phyloP scores from a whole-genome alignment of 37 sponge, comb jelly and placozoan genomes.

The Halichondria panicea region DNA sequence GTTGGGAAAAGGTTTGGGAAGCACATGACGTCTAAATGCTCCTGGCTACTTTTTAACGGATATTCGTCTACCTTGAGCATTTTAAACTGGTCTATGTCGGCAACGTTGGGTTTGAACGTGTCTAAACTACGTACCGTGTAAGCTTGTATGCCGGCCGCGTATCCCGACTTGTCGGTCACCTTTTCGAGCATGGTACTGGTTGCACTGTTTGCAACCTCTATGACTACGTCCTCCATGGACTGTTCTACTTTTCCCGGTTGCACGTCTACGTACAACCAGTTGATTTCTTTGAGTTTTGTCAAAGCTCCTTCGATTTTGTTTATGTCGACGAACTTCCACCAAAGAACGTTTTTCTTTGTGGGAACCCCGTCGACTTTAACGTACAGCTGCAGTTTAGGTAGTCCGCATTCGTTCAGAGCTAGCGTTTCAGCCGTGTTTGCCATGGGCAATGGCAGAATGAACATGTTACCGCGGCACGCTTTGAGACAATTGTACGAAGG shows the following conservation, averaged over 20 bases:
- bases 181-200: conserved; percentile 47
- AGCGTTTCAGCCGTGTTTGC: conserved; percentile 53
- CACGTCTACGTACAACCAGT: conserved; percentile 62
- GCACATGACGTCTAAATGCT: conserved; percentile 37
- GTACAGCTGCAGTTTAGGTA: conserved; percentile 39
- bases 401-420: not conserved
- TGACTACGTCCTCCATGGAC: conserved; percentile 35
- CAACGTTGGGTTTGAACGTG: not conserved
- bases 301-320: conserved; percentile 27
- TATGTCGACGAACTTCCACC: conserved; percentile 41
- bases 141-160: conserved; percentile 41
- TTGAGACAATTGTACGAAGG: conserved; percentile 46
- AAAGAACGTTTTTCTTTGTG: conserved; percentile 37
- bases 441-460: conserved; percentile 52
- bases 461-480: conserved; percentile 41
- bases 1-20: conserved; percentile 47
- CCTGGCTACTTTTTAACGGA: conserved; percentile 30
- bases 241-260: conserved; percentile 39
- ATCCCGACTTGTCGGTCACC: conserved; percentile 24
- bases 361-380: conserved; percentile 42
- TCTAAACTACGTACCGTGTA: conserved; percentile 53
- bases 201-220: conserved; percentile 28
- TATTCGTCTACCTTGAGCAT: conserved; percentile 43
- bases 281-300: conserved; percentile 21
- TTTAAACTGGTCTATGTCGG: conserved; percentile 65